Evolutionary conservation across 2,888 invertebrate species (phyloP).

Genomic region (Watsonalla cultraria): DNA sequence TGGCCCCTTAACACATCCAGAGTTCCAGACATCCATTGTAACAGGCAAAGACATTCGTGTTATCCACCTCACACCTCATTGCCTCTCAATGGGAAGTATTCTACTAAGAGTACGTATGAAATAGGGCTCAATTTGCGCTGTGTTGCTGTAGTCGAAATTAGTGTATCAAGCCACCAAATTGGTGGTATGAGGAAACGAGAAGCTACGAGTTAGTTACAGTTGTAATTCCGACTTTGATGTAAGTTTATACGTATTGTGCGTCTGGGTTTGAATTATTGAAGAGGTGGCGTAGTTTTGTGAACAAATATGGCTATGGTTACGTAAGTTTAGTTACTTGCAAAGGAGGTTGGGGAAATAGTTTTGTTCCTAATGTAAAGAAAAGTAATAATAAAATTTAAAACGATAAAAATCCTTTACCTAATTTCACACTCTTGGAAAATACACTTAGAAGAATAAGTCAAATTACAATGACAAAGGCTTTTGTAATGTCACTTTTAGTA

Average conservation of each 20-base stretch:
- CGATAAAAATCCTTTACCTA: too few species aligned
- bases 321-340: too few species aligned
- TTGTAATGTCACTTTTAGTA: too few species aligned
- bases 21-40: slow-evolving; percentile 40
- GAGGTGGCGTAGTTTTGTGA: not conserved
- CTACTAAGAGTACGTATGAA: slow-evolving; percentile 35
- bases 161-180: not conserved
- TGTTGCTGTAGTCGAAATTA: slow-evolving; percentile 8
- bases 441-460: too few species aligned
- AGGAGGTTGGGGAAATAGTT: too few species aligned
- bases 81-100: slow-evolving; percentile 57
- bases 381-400: too few species aligned
- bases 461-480: too few species aligned
- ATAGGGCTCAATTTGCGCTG: slow-evolving; percentile 20
- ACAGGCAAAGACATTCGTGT: slow-evolving; percentile 45
- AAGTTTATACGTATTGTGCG: not conserved
- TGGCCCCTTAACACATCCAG: slow-evolving; percentile 33
- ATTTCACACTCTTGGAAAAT: too few species aligned
- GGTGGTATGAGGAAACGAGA: not conserved
- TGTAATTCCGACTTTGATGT: not conserved
- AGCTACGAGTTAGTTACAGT: not conserved
- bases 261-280: not conserved
- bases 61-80: slow-evolving; percentile 67
- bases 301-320: not conserved
- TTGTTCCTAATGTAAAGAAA: too few species aligned